phyloP scores from a whole-genome alignment of 1,140 invertebrate genomes.

The Drosophila eugracilis region DNA sequence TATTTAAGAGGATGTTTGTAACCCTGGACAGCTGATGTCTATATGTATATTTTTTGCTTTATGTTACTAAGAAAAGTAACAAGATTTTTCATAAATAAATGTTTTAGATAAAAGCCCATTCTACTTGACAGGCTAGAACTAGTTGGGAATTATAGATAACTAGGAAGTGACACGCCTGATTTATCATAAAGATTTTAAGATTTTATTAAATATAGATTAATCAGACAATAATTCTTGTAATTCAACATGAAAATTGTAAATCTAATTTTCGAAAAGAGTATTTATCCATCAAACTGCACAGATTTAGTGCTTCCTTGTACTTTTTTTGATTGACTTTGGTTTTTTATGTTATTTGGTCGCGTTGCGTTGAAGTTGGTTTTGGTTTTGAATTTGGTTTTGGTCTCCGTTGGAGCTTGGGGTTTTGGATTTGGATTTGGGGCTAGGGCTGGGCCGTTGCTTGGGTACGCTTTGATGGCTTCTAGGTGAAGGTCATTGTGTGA shows the following conservation, averaged over 20 bases:
- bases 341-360: slow-evolving; percentile 42
- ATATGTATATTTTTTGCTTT: too few relatives aligned
- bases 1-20: not conserved
- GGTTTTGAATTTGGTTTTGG: slow-evolving; percentile 34
- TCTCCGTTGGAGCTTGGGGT: slow-evolving; percentile 32
- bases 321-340: slow-evolving; percentile 46
- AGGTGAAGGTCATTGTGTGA: slow-evolving; percentile 78
- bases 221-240: too few relatives aligned
- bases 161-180: too few relatives aligned
- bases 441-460: slow-evolving; percentile 49
- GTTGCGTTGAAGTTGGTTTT: slow-evolving; percentile 40
- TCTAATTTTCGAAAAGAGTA: not conserved
- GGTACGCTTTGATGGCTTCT: slow-evolving; percentile 75
- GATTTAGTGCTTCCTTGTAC: not conserved
- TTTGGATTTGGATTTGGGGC: slow-evolving; percentile 26
- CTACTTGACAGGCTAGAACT: too few relatives aligned
- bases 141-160: too few relatives aligned
- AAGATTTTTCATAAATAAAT: too few relatives aligned
- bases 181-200: too few relatives aligned
- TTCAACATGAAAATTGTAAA: not conserved
- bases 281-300: not conserved
- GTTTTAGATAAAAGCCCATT: too few relatives aligned
- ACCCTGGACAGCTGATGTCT: too few relatives aligned
- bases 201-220: too few relatives aligned
- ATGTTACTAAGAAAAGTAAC: too few relatives aligned